Evolutionary conservation across 2,113 vertebrate genomes (phyloP).

Genomic region (Furnarius figulus): DNA sequence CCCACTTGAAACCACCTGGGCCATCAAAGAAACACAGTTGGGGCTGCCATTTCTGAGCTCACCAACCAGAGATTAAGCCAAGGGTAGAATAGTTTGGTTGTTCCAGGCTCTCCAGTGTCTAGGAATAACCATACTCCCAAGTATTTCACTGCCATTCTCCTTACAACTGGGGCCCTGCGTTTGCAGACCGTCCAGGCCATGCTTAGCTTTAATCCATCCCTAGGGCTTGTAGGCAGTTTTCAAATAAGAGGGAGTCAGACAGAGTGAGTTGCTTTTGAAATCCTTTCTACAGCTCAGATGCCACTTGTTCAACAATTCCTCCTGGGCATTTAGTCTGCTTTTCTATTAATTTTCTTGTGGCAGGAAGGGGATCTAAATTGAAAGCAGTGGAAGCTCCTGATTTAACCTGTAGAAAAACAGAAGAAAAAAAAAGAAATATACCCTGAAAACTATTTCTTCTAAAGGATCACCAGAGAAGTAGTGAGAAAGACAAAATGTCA

Average conservation of each 20-base stretch:
- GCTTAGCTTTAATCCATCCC: constrained; percentile 20
- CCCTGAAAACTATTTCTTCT: neutral
- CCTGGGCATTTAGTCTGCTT: constrained; percentile 34
- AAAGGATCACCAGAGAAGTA: neutral
- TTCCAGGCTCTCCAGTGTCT: neutral
- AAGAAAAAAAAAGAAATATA: neutral
- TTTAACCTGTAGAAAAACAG: neutral
- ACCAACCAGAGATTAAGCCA: neutral
- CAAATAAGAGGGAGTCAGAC: neutral
- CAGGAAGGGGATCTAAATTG: constrained; percentile 6
- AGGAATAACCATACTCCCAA: neutral
- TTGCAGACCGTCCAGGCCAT: neutral
- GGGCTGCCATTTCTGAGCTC: neutral
- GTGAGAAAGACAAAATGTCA: neutral
- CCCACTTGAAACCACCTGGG: neutral
- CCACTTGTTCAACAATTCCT: constrained; percentile 33
- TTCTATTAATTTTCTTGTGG: constrained; percentile 41
- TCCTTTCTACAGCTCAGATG: constrained; percentile 16
- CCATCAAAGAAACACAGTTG: neutral
- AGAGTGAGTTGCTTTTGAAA: constrained; percentile 21
- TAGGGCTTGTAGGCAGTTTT: neutral
- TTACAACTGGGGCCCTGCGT: neutral
- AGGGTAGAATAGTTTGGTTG: neutral
- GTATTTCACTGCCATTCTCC: neutral
- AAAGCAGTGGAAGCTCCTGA: constrained; percentile 1